Evolutionary conservation across 1,140 invertebrate genomes (phyloP).

Genomic region (Heliconius congener): DNA sequence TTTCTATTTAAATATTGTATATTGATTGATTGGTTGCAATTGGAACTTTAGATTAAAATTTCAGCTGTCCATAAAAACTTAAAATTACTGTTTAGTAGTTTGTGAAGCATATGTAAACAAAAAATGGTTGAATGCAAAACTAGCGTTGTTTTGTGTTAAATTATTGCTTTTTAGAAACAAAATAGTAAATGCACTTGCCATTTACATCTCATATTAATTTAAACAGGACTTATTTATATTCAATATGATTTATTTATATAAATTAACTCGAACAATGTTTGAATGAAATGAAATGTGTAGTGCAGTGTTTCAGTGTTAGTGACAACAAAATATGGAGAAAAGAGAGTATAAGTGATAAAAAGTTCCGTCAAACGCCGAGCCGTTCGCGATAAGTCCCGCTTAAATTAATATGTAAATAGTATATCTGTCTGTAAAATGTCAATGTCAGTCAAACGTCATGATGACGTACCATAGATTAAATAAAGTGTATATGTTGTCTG

Average conservation of each 20-base stretch:
- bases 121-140: neutral
- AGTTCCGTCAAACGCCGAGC: neutral
- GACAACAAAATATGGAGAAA: neutral
- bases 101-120: neutral
- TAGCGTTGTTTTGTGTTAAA: neutral
- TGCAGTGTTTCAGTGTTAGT: slow-evolving; percentile 4
- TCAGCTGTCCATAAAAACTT: neutral
- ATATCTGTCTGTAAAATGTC: neutral
- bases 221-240: neutral
- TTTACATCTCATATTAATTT: neutral
- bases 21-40: neutral
- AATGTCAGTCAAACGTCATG: slow-evolving; percentile 1
- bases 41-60: neutral
- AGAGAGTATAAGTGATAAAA: neutral
- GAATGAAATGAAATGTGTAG: neutral
- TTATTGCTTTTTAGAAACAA: neutral
- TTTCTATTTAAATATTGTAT: slow-evolving; percentile 8
- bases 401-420: neutral
- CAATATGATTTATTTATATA: neutral
- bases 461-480: slow-evolving; percentile 1
- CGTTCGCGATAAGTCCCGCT: neutral
- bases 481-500: neutral
- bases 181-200: neutral
- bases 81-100: neutral
- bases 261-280: neutral